Evolutionary conservation across 1,140 invertebrate species (phyloP).

Genomic region (Cyphomyrmex costatus): DNA sequence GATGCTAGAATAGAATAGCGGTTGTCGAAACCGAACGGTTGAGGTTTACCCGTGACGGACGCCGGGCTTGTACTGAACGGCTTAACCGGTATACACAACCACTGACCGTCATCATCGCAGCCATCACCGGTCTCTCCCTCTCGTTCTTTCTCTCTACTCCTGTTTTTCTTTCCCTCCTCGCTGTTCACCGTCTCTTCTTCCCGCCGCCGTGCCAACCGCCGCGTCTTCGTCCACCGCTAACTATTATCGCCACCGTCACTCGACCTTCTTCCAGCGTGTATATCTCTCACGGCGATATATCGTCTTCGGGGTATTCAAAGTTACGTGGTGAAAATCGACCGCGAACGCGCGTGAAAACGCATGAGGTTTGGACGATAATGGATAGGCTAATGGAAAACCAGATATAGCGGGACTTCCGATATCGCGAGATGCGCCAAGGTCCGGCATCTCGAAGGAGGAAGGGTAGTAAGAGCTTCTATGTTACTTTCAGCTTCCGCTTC

Average conservation of each 20-base stretch:
- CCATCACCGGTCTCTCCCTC: constrained; percentile 74
- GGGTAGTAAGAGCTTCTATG: constrained; percentile 43
- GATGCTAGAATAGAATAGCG: constrained; percentile 35
- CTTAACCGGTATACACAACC: constrained; percentile 79
- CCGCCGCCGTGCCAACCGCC: constrained; percentile 46
- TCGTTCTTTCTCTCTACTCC: constrained; percentile 57
- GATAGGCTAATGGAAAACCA: neutral
- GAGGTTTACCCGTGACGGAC: constrained; percentile 80
- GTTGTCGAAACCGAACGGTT: constrained; percentile 60
- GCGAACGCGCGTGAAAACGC: neutral
- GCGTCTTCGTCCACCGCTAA: constrained; percentile 66
- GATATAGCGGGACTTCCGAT: constrained; percentile 12
- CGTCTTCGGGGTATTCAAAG: constrained; percentile 77
- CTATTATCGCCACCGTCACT: constrained; percentile 76
- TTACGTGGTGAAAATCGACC: constrained; percentile 78
- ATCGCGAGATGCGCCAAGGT: neutral
- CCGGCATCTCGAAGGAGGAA: constrained; percentile 37
- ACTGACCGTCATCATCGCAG: constrained; percentile 76
- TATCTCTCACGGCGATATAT: constrained; percentile 64
- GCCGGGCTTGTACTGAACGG: constrained; percentile 82
- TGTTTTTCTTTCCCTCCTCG: constrained; percentile 60
- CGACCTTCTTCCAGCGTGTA: constrained; percentile 78
- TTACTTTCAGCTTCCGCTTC: constrained; percentile 56
- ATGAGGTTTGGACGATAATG: neutral
- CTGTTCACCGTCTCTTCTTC: constrained; percentile 41